Percentiles rank a stretch among this genome's conserved stretches.
These are phyloP conservation scores for Cataglyphis cursor DNA, from an alignment of 2,888 invertebrate species.

Conservation along the genomic window DNA sequence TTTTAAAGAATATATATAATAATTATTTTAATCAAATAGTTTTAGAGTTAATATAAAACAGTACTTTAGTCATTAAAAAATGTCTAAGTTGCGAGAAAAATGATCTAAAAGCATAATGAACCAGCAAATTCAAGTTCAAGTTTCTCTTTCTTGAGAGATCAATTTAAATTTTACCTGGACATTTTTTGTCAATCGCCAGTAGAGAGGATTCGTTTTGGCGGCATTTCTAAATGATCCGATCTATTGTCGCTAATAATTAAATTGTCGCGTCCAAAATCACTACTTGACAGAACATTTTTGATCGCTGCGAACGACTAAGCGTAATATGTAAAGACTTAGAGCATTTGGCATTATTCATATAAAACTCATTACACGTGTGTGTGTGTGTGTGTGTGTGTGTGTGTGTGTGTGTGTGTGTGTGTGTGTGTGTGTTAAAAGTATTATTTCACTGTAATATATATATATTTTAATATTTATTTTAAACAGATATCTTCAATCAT, in stretches of 20 bases:
- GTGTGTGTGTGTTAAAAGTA: too few species aligned
- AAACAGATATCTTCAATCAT: neutral
- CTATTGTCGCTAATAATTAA: neutral
- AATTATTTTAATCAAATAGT: too few species aligned
- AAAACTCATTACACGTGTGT: neutral
- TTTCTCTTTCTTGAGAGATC: neutral
- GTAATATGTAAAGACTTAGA: neutral
- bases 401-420: too few species aligned
- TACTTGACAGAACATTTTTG: neutral
- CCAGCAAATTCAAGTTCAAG: neutral
- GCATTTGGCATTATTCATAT: neutral
- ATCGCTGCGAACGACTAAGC: neutral
- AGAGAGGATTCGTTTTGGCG: neutral
- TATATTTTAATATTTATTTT: neutral
- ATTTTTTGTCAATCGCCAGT: neutral
- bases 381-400: too few species aligned
- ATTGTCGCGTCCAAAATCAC: neutral
- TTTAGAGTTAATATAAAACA: too few species aligned
- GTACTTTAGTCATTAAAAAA: neutral
- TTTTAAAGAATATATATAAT: too few species aligned
- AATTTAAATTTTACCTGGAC: neutral
- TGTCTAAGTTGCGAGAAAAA: neutral
- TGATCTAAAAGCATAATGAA: neutral
- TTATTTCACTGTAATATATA: neutral
- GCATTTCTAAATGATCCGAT: neutral